phyloP scores from a whole-genome alignment of 2,888 invertebrate species.

The Tupiocoris notatus region DNA sequence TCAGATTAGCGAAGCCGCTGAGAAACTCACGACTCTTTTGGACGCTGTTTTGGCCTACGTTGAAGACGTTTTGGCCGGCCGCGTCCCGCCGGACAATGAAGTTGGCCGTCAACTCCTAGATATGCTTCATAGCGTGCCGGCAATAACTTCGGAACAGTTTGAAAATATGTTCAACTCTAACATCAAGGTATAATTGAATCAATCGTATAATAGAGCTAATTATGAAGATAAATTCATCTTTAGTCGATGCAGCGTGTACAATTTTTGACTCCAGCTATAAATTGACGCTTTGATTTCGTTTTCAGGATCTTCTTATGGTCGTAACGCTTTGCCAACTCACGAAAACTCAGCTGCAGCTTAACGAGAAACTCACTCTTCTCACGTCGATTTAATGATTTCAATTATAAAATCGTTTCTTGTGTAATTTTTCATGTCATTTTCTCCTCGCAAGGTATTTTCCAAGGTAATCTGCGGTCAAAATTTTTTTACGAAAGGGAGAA shows the following conservation, averaged over 20 bases:
- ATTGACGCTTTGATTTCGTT: no score
- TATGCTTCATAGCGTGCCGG: constrained; percentile 87
- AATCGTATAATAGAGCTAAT: no score
- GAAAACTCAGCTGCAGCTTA: constrained; percentile 92
- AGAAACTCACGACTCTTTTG: constrained; percentile 64
- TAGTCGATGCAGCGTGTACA: no score
- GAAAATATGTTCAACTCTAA: constrained; percentile 94
- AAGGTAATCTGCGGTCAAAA: no score
- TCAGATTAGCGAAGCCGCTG: constrained; percentile 83
- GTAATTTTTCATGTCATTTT: no score
- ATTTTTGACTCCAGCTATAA: no score
- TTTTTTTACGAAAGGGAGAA: no score
- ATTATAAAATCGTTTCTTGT: neutral
- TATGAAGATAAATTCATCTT: no score
- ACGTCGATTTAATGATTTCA: constrained; percentile 62
- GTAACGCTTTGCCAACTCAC: constrained; percentile 93
- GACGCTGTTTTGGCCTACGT: constrained; percentile 72
- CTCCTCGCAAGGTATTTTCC: no score
- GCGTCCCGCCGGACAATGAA: constrained; percentile 74
- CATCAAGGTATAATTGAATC: constrained; percentile 84
- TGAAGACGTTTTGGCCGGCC: constrained; percentile 84
- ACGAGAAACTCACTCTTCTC: constrained; percentile 89
- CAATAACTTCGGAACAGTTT: constrained; percentile 85
- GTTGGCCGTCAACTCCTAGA: constrained; percentile 88
- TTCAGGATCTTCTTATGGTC: constrained; percentile 90